A percentile compares a stretch with the other conserved stretches of the same genome.
Evolutionary conservation across 2,797 vertebrate genomes (phyloP).

Genomic region (Sus cebifrons): DNA sequence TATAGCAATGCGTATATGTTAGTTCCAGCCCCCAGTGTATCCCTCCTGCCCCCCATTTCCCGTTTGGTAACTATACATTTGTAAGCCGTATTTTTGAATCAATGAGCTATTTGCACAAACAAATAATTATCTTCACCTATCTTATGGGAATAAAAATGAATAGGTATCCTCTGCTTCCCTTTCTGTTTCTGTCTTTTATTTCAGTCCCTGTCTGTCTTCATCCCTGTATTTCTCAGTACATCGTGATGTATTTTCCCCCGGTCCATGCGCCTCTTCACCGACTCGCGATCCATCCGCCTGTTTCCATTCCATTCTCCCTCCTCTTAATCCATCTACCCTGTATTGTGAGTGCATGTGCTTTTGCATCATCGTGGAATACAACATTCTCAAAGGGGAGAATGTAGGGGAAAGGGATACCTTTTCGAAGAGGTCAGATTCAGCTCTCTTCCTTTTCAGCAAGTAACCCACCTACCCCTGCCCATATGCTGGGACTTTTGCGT

Average conservation of each 20-base stretch:
- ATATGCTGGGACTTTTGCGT: neutral
- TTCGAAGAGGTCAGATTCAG: neutral
- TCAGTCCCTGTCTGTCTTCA: neutral
- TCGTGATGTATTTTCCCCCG: neutral
- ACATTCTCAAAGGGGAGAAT: neutral
- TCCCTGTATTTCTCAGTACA: neutral
- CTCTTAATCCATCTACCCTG: neutral
- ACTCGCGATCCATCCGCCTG: neutral
- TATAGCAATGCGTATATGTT: no score
- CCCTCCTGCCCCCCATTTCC: no score
- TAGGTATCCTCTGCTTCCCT: neutral
- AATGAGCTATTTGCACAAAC: neutral
- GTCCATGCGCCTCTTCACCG: neutral
- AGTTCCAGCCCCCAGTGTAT: no score
- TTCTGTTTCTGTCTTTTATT: conserved; percentile 15
- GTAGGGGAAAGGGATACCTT: neutral
- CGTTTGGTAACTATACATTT: neutral
- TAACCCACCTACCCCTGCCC: neutral
- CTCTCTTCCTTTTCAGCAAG: neutral
- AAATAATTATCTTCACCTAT: neutral
- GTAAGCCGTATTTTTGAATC: neutral
- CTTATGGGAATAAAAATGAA: neutral
- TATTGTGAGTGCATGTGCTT: neutral
- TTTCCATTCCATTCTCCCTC: neutral
- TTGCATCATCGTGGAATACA: neutral